phyloP scores from a whole-genome alignment of 2,113 vertebrate species.

The Myodes glareolus region DNA sequence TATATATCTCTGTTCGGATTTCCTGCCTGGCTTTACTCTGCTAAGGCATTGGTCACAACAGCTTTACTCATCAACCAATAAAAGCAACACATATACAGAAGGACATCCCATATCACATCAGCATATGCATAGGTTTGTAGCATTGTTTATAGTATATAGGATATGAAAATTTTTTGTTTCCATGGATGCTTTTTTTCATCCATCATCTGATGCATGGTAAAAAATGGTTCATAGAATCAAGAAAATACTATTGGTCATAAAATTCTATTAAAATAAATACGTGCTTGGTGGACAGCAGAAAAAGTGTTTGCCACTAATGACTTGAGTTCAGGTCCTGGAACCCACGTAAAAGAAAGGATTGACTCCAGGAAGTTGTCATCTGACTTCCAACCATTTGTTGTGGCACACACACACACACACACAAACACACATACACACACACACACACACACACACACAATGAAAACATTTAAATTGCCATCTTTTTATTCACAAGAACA shows the following conservation, averaged over 20 bases:
- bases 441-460: neutral
- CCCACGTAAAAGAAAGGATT: neutral
- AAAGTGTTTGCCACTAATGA: neutral
- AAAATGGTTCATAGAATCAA: neutral
- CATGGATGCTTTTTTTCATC: too few species aligned
- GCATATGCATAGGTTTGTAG: neutral
- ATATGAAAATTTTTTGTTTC: neutral
- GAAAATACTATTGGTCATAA: neutral
- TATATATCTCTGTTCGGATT: too few species aligned
- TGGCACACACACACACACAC: too few species aligned
- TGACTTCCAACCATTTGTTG: neutral
- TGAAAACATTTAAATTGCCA: neutral
- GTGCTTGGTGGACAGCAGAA: neutral
- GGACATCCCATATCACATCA: neutral
- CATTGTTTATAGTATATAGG: neutral
- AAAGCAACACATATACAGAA: too few species aligned
- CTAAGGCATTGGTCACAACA: too few species aligned
- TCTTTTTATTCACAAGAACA: neutral
- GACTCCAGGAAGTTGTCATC: neutral
- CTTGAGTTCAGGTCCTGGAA: neutral
- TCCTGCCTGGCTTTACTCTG: too few species aligned
- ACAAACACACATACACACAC: neutral
- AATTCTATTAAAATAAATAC: neutral
- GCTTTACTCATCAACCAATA: too few species aligned
- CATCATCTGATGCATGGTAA: neutral